Conservation (phyloP, 2,888 invertebrate species). For the Aporophyla lueneburgensis region DNA sequence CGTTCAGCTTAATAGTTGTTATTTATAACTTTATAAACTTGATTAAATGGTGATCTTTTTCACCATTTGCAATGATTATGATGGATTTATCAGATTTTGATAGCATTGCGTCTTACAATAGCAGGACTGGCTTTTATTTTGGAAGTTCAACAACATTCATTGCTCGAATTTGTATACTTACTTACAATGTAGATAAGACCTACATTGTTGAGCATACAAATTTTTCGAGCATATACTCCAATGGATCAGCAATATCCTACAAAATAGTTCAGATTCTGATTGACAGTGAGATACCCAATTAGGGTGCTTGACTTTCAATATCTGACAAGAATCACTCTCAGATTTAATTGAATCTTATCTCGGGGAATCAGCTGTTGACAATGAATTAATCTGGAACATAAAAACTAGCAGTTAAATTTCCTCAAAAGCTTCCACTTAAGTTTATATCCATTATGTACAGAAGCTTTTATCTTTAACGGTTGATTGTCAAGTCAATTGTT, state of each 20-base stretch:
- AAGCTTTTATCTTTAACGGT: constrained; percentile 10
- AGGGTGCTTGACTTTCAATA: no score
- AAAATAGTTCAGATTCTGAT: no score
- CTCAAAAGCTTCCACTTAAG: constrained; percentile 24
- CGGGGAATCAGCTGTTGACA: neutral
- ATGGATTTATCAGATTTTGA: neutral
- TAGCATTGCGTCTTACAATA: neutral
- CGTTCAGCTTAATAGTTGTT: neutral
- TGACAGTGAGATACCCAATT: no score
- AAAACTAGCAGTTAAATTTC: neutral
- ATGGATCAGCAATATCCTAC: no score
- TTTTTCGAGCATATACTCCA: no score
- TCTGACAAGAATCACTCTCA: neutral
- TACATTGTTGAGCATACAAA: no score
- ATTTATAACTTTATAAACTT: neutral
- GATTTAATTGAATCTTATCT: neutral
- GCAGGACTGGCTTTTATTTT: neutral
- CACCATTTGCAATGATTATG: neutral
- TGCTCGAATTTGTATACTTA: no score
- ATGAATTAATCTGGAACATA: neutral
- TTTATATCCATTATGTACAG: constrained; percentile 1
- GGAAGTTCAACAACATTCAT: no score
- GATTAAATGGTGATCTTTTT: neutral
- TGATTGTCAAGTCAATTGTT: constrained; percentile 28
- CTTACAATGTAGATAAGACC: no score